A percentile compares a stretch with the other conserved stretches of the same genome.
Evolutionary conservation across 1,140 invertebrate species (phyloP).

Genomic region (Centruroides vittatus): DNA sequence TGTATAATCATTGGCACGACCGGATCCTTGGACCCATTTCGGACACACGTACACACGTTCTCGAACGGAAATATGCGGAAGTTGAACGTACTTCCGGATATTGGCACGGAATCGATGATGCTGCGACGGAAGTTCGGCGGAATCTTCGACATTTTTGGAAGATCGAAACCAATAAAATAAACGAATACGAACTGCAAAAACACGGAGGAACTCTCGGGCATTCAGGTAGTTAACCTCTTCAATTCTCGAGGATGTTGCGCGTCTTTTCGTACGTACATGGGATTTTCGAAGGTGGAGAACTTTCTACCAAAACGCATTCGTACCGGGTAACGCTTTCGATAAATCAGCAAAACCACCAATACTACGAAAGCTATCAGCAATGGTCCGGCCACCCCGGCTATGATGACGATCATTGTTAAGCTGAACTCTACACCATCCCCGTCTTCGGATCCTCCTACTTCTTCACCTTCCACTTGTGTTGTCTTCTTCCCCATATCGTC

Average conservation of each 20-base stretch:
- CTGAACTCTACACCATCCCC: not conserved
- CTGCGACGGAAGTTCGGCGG: too few relatives aligned
- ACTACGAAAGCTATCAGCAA: not conserved
- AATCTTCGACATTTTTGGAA: too few relatives aligned
- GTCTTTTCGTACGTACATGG: constrained; percentile 22
- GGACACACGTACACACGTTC: too few relatives aligned
- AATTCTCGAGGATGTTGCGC: constrained; percentile 9
- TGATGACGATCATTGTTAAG: constrained; percentile 4
- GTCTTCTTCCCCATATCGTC: not conserved
- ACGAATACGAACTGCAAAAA: not conserved
- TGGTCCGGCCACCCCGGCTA: constrained; percentile 4
- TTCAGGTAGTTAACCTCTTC: constrained; percentile 6
- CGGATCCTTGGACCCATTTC: too few relatives aligned
- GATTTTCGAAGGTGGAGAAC: constrained; percentile 30
- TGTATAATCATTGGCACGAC: too few relatives aligned
- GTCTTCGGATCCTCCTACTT: not conserved
- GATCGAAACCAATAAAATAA: not conserved
- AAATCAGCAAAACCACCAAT: constrained; percentile 13
- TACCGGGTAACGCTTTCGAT: constrained; percentile 27
- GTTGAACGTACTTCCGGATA: too few relatives aligned
- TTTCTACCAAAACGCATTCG: constrained; percentile 27
- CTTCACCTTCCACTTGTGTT: not conserved
- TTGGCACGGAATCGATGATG: too few relatives aligned
- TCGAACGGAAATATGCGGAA: too few relatives aligned
- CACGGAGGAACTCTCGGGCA: not conserved